Evolutionary conservation across 2,888 invertebrate species (phyloP), one percentile per base, ranked within the genome.

Genomic region (Drosophila subquinaria): DNA sequence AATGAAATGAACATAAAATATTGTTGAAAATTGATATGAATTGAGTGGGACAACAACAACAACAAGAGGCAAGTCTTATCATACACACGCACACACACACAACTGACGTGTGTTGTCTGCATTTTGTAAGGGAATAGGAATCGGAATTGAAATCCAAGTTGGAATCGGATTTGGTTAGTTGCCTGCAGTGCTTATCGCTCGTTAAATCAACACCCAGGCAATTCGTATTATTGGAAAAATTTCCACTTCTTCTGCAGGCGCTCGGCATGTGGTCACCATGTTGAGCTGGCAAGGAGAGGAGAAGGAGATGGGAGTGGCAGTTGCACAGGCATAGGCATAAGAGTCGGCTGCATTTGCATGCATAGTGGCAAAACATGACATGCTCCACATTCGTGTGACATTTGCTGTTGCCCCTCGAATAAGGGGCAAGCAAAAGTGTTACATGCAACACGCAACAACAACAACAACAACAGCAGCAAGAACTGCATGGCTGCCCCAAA

Each of bases 371-470:
- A 78, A 68, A 74, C 80, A 84, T 85, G 84, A 86, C 82, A 76
- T 88, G 86, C 81, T 82, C 86, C 84, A 86, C 74, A 78, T 86
- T 88, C 76, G 71, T 74, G 76, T 71, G 88, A 83, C 88, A 86
- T 83, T 87, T 80, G 73, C 69, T 62, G 52, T 55, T 47, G 57
- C 52, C 30, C 53, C 43, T 15, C 65, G 20, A 50, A 30, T 30
- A 30, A 30, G 35, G 56, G 51, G 53, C 43, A 67, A 48, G 38
- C 50, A 72, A 81, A 79, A 82, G 73, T 87, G 78, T 73, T 80
- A 82, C 80, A 79, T 68, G 86, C 86, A 69, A 69, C 79, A 63
- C 50, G 35, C 67, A 61, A 61, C 56, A 59, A 27, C 38, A 50
- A 20, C 35, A 51, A 11, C 43, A 20, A 20, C 13, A 52, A n/a